These are phyloP conservation scores for Musca vetustissima DNA, from an alignment of 1,140 invertebrate species.

Conservation along the genomic window DNA sequence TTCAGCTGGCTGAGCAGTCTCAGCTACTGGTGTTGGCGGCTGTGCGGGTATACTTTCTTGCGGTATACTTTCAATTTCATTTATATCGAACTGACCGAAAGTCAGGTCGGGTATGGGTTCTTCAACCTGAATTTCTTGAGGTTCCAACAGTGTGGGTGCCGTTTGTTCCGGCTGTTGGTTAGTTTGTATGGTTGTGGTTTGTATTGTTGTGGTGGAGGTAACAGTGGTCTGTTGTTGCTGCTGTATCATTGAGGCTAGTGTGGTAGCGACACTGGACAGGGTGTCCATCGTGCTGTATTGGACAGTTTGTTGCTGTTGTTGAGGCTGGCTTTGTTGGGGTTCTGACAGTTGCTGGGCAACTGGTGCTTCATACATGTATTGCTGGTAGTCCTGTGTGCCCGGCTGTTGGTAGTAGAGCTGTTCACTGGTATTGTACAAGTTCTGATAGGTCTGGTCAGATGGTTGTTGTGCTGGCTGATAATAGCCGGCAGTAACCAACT, in stretches of 20 bases:
- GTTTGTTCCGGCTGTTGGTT: constrained; percentile 41
- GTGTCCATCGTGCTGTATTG: constrained; percentile 30
- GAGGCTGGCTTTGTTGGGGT: constrained; percentile 21
- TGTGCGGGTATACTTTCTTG: constrained; percentile 1
- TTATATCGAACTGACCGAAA: constrained; percentile 50
- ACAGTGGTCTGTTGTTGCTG: constrained; percentile 31
- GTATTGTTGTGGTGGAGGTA: constrained; percentile 1
- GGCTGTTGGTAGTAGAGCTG: constrained; percentile 5
- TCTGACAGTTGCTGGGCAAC: too few relatives aligned
- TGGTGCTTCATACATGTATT: neutral
- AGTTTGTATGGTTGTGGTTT: constrained; percentile 28
- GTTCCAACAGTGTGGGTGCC: constrained; percentile 36
- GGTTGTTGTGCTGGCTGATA: constrained; percentile 40
- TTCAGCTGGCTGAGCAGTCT: neutral
- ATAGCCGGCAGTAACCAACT: constrained; percentile 40
- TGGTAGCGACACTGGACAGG: constrained; percentile 47
- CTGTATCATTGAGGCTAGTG: constrained; percentile 46
- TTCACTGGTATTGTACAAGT: neutral
- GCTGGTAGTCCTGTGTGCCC: neutral
- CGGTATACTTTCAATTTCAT: constrained; percentile 50
- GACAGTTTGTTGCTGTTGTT: constrained; percentile 16
- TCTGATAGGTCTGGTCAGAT: neutral
- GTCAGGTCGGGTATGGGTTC: constrained; percentile 50
- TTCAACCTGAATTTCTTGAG: constrained; percentile 45
- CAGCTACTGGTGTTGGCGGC: neutral